These are phyloP conservation scores for Chiloscyllium plagiosum DNA, from an alignment of 2,113 vertebrate genomes.

Conservation along the genomic window DNA sequence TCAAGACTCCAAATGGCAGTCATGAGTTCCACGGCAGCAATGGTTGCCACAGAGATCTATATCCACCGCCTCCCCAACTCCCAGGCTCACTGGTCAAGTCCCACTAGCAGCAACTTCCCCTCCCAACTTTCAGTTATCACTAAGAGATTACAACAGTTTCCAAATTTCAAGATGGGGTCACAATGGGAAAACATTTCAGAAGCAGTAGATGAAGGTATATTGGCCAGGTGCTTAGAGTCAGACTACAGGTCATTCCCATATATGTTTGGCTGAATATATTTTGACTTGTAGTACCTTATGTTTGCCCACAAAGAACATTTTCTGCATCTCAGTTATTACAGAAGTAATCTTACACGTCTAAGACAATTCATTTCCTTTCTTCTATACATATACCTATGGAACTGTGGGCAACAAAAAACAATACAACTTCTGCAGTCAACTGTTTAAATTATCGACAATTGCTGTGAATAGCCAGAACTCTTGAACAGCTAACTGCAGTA, in stretches of 20 bases:
- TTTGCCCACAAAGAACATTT: not conserved
- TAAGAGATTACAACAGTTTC: too few species aligned
- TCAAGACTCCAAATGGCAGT: too few species aligned
- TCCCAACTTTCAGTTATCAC: too few species aligned
- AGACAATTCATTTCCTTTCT: not conserved
- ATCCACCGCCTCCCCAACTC: too few species aligned
- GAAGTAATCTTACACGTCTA: not conserved
- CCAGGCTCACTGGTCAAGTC: too few species aligned
- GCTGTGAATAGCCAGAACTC: not conserved
- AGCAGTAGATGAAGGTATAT: not conserved
- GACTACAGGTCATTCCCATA: not conserved
- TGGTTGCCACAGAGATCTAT: too few species aligned
- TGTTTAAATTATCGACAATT: not conserved
- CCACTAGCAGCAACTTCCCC: too few species aligned
- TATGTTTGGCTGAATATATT: not conserved
- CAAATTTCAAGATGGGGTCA: not conserved
- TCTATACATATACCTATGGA: not conserved
- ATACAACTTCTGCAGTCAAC: not conserved
- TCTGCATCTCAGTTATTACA: not conserved
- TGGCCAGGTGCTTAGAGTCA: not conserved
- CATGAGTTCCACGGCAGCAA: too few species aligned
- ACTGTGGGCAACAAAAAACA: not conserved
- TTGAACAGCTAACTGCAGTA: not conserved
- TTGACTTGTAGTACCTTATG: not conserved
- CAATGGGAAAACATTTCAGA: too few species aligned